These are phyloP conservation scores for Caracal caracal DNA, from an alignment of 2,113 vertebrate genomes.

Conservation along the genomic window DNA sequence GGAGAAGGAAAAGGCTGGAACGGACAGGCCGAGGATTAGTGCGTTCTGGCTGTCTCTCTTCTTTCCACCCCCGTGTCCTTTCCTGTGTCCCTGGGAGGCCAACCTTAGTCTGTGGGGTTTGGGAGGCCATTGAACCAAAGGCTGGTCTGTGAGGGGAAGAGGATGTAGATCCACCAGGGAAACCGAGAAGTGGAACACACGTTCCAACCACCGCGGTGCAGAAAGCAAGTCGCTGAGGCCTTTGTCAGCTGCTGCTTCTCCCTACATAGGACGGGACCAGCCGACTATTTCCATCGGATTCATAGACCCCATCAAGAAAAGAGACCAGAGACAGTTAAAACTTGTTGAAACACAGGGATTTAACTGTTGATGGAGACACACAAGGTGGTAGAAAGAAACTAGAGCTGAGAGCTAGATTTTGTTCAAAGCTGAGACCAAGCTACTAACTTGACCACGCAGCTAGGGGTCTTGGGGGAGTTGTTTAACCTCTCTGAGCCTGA, in stretches of 20 bases:
- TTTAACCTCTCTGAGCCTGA: not conserved
- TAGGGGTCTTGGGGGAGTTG: not conserved
- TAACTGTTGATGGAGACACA: not conserved
- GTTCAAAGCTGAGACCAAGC: not conserved
- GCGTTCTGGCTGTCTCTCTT: not conserved
- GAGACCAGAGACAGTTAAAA: not conserved
- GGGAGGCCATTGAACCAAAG: not conserved
- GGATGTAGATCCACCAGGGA: not conserved
- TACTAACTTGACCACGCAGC: not conserved
- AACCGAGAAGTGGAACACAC: not conserved
- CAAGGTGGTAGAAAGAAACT: not conserved
- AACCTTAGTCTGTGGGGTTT: not conserved
- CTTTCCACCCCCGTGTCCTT: not conserved
- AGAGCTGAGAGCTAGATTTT: not conserved
- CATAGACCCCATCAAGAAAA: not conserved
- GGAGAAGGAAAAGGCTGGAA: not conserved
- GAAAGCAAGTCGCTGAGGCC: not conserved
- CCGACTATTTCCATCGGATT: not conserved
- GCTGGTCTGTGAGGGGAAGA: not conserved
- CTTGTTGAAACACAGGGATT: not conserved
- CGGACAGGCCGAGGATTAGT: not conserved
- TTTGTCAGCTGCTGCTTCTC: not conserved
- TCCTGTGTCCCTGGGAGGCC: not conserved
- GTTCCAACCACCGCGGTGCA: accelerated
- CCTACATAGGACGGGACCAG: not conserved